Conservation (phyloP, 2,888 invertebrate species). For the Exocentrus adspersus region DNA sequence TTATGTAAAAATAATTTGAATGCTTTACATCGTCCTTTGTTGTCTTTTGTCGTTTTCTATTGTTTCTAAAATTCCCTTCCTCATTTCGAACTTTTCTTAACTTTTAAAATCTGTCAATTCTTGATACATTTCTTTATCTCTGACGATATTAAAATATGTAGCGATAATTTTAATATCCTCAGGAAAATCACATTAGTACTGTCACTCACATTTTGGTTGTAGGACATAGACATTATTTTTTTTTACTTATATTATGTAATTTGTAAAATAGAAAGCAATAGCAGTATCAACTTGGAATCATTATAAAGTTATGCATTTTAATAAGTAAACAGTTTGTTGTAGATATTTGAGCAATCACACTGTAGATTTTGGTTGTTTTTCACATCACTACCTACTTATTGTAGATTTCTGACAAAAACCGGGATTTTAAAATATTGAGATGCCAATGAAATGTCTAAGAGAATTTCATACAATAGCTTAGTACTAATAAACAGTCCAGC, state of each 20-base stretch:
- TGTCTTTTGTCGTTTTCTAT: neutral
- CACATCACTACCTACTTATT: slow-evolving; percentile 45
- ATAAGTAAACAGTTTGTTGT: slow-evolving; percentile 45
- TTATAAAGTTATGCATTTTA: slow-evolving; percentile 37
- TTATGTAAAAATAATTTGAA: slow-evolving; percentile 3
- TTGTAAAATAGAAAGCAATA: slow-evolving; percentile 39
- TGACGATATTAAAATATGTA: slow-evolving; percentile 10
- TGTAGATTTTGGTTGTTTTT: slow-evolving; percentile 46
- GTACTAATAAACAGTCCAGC: too few species aligned
- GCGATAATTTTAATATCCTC: slow-evolving; percentile 17
- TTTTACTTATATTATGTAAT: slow-evolving; percentile 15
- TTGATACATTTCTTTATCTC: neutral
- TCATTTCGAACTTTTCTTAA: neutral
- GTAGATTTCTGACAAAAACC: slow-evolving; percentile 34
- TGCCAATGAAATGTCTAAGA: too few species aligned
- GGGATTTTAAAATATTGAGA: slow-evolving; percentile 33
- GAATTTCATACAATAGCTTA: too few species aligned
- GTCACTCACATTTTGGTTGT: slow-evolving; percentile 18
- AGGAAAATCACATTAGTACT: slow-evolving; percentile 18
- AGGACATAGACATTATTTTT: slow-evolving; percentile 7
- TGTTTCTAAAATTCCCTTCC: neutral
- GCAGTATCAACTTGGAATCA: slow-evolving; percentile 38
- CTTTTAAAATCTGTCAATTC: neutral
- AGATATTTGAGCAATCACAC: slow-evolving; percentile 51
- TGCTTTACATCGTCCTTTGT: neutral